Conservation (phyloP, 2,888 invertebrate species). For the Rotaria socialis region DNA sequence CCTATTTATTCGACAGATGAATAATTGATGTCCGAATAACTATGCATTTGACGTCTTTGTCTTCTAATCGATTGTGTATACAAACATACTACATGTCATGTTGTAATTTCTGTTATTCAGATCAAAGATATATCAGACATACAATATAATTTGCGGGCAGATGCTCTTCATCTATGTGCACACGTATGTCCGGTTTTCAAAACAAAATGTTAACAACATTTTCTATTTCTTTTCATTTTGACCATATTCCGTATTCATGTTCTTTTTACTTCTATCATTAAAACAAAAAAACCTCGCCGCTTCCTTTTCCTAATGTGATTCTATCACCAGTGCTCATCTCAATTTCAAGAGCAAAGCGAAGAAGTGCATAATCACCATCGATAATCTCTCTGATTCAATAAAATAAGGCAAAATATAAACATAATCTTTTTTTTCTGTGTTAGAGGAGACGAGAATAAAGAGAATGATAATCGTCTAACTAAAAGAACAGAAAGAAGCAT, state of each 20-base stretch:
- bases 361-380: not conserved
- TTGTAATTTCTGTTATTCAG: not conserved
- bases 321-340: slow-evolving; percentile 8
- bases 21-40: not conserved
- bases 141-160: not conserved
- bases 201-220: not conserved
- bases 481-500: not conserved
- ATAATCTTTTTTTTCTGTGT: not conserved
- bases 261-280: not conserved
- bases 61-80: not conserved
- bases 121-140: not conserved
- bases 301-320: slow-evolving; percentile 19
- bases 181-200: not conserved
- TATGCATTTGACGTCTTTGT: not conserved
- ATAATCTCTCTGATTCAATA: not conserved
- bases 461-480: not conserved
- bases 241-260: not conserved
- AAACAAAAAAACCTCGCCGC: not conserved
- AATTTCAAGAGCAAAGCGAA: not conserved
- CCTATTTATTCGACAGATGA: not conserved
- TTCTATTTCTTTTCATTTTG: not conserved
- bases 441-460: not conserved
- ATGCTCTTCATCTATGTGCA: not conserved
- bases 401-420: not conserved
- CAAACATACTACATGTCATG: not conserved